Base-by-base conservation (phyloP, 2,797 vertebrate species). In the Sebastes variabilis region DNA sequence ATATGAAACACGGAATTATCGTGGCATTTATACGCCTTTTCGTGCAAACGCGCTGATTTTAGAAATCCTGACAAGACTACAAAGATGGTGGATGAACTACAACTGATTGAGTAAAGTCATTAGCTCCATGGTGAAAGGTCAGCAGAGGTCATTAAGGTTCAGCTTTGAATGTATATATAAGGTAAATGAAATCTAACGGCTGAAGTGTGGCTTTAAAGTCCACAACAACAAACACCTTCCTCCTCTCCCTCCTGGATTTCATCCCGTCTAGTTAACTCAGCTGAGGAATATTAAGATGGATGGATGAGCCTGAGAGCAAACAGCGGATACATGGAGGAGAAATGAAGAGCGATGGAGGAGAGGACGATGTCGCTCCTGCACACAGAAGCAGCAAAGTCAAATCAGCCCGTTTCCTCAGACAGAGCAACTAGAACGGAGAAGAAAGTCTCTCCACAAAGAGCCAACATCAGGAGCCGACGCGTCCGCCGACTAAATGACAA, bases 261-360 rank as follows among this genome's bases (percentile, higher is more conserved):
- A 59, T 80, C 52, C 66, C 25, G 16, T 80, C 72, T 75, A 3
- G 54, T 82, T 82, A 66, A 78, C 58, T 14, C 4, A 2, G 55
- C 59, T 49, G 73, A 78, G 12, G 74, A 52, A 69, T 22, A 85
- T 78, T 18, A 75, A 83, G 80, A 85, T 54, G 86, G 82, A 84
- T 82, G 73, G 74, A 83, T 13, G 64, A 65, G 70, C 55, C 0
- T 11, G 10, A 34, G 8, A 73, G 60, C 49, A 67, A 80, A 73
- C 68, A 56, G 20, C 10, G 27, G 74, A 68, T 25, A 55, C 56
- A 27, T 2, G 14, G 27, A 73, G 59, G 49, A 60, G 27, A 7
- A 61, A 82, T 67, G 70, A 77, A 68, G 82, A 82, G 73, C 36
- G 66, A 75, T 75, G 80, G 67, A 36, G 55, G 79, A 64, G 65